phyloP scores from a whole-genome alignment of 2,797 vertebrate genomes.

The Syngnathus rostellatus region DNA sequence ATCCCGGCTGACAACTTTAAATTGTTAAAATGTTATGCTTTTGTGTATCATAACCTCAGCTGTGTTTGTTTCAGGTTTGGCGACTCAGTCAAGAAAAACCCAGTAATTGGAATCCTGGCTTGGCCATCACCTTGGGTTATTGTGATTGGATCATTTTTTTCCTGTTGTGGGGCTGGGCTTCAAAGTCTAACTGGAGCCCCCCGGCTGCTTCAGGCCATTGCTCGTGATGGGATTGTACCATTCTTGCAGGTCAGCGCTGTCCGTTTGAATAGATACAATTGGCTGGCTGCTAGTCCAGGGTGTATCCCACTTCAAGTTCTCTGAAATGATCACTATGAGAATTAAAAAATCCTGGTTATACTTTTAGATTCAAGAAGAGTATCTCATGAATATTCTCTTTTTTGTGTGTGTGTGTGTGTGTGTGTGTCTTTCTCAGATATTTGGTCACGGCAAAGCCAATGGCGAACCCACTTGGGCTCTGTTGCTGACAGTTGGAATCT shows the following conservation, averaged over 20 bases:
- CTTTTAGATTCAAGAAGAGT: background rate
- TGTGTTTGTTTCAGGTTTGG: constrained; percentile 71
- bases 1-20: background rate
- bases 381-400: background rate
- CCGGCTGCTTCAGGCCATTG: constrained; percentile 88
- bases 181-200: constrained; percentile 94
- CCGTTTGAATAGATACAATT: background rate
- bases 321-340: background rate
- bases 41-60: background rate
- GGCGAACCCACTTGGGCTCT: constrained; percentile 97
- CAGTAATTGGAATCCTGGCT: constrained; percentile 83
- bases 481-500: constrained; percentile 84
- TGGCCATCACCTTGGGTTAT: constrained; percentile 96
- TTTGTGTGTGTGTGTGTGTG: background rate
- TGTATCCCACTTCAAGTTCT: no score
- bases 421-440: constrained; percentile 67
- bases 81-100: constrained; percentile 77
- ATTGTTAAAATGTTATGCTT: no score
- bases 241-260: constrained; percentile 76
- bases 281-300: no score
- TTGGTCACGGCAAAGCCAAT: constrained; percentile 88
- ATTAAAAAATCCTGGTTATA: background rate
- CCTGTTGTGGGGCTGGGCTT: constrained; percentile 87
- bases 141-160: constrained; percentile 95
- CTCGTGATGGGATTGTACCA: constrained; percentile 84